phyloP scores from a whole-genome alignment of 2,113 vertebrate species.

The Scophthalmus maximus region DNA sequence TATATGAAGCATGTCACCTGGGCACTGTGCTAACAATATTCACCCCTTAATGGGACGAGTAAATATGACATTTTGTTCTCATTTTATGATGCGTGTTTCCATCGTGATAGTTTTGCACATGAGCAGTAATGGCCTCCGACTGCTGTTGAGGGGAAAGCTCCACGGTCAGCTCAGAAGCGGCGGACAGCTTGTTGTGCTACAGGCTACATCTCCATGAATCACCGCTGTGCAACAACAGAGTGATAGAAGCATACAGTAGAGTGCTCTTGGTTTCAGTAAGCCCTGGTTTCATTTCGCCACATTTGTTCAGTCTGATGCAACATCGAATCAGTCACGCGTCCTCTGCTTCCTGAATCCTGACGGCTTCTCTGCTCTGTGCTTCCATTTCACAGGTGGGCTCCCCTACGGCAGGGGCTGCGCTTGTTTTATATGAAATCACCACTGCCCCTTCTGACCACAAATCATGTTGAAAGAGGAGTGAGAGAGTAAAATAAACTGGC shows the following conservation, averaged over 20 bases:
- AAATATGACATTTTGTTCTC: constrained; percentile 46
- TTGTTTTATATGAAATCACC: constrained; percentile 80
- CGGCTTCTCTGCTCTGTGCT: constrained; percentile 42
- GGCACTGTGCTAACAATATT: constrained; percentile 49
- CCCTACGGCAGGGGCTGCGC: constrained; percentile 49
- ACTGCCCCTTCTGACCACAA: constrained; percentile 78
- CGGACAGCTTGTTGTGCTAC: constrained; percentile 9
- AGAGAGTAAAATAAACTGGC: constrained; percentile 70
- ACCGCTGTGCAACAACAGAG: constrained; percentile 23
- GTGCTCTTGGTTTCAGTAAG: constrained; percentile 24
- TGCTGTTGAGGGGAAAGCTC: constrained; percentile 6
- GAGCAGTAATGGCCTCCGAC: constrained; percentile 23
- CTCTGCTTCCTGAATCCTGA: constrained; percentile 50
- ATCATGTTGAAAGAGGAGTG: constrained; percentile 72
- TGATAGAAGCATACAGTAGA: constrained; percentile 9
- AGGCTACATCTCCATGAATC: constrained; percentile 23
- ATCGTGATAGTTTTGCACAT: constrained; percentile 19
- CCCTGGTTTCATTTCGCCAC: constrained; percentile 37
- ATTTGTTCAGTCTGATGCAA: constrained; percentile 61
- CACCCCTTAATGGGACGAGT: constrained; percentile 19
- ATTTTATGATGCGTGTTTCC: constrained; percentile 29
- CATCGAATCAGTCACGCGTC: constrained; percentile 54
- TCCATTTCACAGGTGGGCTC: constrained; percentile 69
- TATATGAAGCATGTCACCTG: constrained; percentile 46
- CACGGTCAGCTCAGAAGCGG: not conserved